Evolutionary conservation across 2,113 vertebrate genomes (phyloP), one percentile per base, ranked within the genome.

Genomic region (Aviceda subcristata): DNA sequence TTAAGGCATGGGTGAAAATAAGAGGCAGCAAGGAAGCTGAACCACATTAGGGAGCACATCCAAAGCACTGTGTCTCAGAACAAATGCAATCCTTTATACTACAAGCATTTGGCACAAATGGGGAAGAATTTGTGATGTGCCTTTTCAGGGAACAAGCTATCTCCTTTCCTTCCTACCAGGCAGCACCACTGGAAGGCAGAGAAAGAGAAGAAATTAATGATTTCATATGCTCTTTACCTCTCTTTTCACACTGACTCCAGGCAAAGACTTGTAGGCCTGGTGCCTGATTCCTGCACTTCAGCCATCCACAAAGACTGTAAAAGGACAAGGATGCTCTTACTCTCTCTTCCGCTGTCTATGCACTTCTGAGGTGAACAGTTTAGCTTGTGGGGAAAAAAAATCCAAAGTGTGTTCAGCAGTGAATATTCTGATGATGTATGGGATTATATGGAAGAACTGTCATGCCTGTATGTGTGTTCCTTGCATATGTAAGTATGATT

Each of bases 1-100:
- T 92, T 96, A 94, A 96, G 77, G 16, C 92, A 57, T 39, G 77
- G 84, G 76, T 62, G 76, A 83, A 95, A 94, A 76, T 95, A 53
- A 94, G 92, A 86, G 39, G 62, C 92, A 94, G 45, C 59, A 22
- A 97, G 45, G 75, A 97, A 93, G 45, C 60, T 87, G 86, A 87
- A 82, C 80, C 89, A 92, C 86, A 72, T 85, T 68, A 87, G 62
- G 62, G 57, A 96, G 84, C 18, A 16, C 66, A 82, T 92, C 89
- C 91, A 91, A 92, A 91, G 66, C 77, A 41, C 55, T 66, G 60
- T 75, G 60, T 81, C 57, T 82, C 80, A 75, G 73, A 66, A 90
- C 68, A 91, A 95, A 84, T 57, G n/a, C 80, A 45, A 1, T 62
- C 60, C 19, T 95, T 96, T 94, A 76, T 82, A 48, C 57, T 85